phyloP scores from a whole-genome alignment of 2,113 vertebrate species.

The Athene cunicularia region DNA sequence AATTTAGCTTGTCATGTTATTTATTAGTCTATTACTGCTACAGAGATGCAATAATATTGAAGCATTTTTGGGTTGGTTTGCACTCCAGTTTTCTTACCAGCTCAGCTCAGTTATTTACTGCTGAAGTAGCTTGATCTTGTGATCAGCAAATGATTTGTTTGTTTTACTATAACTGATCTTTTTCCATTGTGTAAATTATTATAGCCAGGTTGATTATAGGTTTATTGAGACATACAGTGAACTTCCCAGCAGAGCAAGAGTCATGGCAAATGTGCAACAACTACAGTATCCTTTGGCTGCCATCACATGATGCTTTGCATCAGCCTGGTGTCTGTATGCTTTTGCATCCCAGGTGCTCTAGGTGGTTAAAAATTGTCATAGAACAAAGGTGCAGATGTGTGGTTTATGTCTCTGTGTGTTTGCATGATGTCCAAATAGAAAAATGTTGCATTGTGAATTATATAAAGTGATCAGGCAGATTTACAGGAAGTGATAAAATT shows the following conservation, averaged over 20 bases:
- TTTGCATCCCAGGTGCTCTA: not conserved
- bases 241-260: not conserved
- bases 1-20: not conserved
- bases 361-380: not conserved
- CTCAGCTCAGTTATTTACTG: not conserved
- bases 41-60: not conserved
- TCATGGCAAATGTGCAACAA: accelerated
- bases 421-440: not conserved
- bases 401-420: not conserved
- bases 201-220: not conserved
- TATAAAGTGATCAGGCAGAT: not conserved
- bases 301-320: not conserved
- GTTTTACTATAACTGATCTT: not conserved
- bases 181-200: not conserved
- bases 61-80: not conserved
- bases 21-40: not conserved
- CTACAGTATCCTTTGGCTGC: not conserved
- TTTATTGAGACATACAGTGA: not conserved
- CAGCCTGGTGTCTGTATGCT: not conserved
- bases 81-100: not conserved
- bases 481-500: not conserved
- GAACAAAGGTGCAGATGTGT: not conserved
- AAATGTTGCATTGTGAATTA: not conserved
- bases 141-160: not conserved
- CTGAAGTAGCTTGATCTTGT: not conserved